These are phyloP conservation scores for Boloria euphrosyne DNA, from an alignment of 2,888 invertebrate genomes.

Conservation along the genomic window DNA sequence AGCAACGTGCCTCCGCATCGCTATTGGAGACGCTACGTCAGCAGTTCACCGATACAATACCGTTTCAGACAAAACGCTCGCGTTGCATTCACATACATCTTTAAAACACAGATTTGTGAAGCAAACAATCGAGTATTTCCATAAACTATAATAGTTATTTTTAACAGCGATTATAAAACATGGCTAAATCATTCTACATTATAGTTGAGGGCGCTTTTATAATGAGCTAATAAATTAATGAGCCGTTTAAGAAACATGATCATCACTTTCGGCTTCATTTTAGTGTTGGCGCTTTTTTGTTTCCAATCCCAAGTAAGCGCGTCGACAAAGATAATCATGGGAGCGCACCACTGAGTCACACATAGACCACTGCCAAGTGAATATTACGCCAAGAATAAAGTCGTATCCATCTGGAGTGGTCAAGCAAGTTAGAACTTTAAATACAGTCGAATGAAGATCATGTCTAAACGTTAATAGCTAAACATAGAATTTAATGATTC, in stretches of 20 bases:
- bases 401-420: slow-evolving; percentile 51
- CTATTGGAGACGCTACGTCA: slow-evolving; percentile 42
- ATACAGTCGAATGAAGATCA: slow-evolving; percentile 42
- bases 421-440: slow-evolving; percentile 58
- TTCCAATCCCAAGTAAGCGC: slow-evolving; percentile 45
- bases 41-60: slow-evolving; percentile 41
- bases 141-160: neutral
- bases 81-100: slow-evolving; percentile 35
- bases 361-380: slow-evolving; percentile 64
- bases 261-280: slow-evolving; percentile 46
- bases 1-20: slow-evolving; percentile 35
- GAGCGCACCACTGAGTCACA: slow-evolving; percentile 71
- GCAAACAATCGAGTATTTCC: slow-evolving; percentile 7
- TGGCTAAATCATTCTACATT: slow-evolving; percentile 11
- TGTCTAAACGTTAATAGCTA: slow-evolving; percentile 45
- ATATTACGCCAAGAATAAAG: slow-evolving; percentile 51
- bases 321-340: slow-evolving; percentile 60
- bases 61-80: slow-evolving; percentile 41
- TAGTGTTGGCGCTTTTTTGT: slow-evolving; percentile 48
- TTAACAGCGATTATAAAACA: neutral
- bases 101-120: slow-evolving; percentile 10
- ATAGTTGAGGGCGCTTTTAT: slow-evolving; percentile 22
- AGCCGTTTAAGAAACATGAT: slow-evolving; percentile 44
- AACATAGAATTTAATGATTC: slow-evolving; percentile 65
- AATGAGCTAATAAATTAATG: slow-evolving; percentile 31